Percentiles rank a stretch among this genome's conserved stretches.
Conservation (phyloP, 2,888 invertebrate genomes). For the Eupithecia subfuscata region DNA sequence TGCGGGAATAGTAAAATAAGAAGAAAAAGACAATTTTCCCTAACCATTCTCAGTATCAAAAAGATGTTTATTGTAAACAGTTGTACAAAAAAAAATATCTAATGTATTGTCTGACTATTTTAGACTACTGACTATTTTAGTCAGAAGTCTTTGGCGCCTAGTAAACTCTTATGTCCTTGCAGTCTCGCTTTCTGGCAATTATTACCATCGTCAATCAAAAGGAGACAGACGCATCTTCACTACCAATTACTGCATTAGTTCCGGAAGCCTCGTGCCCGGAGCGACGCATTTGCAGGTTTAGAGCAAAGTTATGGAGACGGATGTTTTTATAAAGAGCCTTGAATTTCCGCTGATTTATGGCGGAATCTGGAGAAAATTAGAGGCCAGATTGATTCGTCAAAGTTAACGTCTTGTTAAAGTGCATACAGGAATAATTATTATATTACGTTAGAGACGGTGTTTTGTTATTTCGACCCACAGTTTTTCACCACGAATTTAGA, state of each 20-base stretch:
- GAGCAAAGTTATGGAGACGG: slow-evolving; percentile 36
- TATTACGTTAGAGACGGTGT: not conserved
- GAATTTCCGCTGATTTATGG: slow-evolving; percentile 20
- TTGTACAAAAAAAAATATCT: too few relatives aligned
- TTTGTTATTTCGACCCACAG: too few relatives aligned
- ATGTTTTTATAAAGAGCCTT: slow-evolving; percentile 28
- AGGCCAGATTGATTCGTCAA: not conserved
- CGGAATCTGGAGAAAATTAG: not conserved
- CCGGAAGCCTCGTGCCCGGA: slow-evolving; percentile 21
- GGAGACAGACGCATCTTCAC: not conserved
- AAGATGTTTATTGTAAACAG: too few relatives aligned
- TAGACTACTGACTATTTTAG: too few relatives aligned
- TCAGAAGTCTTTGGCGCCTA: not conserved
- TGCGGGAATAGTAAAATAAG: too few relatives aligned
- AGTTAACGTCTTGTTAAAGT: not conserved
- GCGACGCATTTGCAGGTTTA: slow-evolving; percentile 29
- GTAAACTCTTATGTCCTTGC: not conserved
- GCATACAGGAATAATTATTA: not conserved
- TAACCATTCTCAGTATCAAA: too few relatives aligned
- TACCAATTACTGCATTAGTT: slow-evolving; percentile 28
- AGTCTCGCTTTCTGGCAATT: not conserved
- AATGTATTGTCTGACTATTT: too few relatives aligned
- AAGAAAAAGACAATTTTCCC: too few relatives aligned
- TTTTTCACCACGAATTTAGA: too few relatives aligned
- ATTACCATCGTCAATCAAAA: not conserved